These are phyloP conservation scores for Pelobates cultripes DNA, from an alignment of 2,797 vertebrate species.

Conservation along the genomic window DNA sequence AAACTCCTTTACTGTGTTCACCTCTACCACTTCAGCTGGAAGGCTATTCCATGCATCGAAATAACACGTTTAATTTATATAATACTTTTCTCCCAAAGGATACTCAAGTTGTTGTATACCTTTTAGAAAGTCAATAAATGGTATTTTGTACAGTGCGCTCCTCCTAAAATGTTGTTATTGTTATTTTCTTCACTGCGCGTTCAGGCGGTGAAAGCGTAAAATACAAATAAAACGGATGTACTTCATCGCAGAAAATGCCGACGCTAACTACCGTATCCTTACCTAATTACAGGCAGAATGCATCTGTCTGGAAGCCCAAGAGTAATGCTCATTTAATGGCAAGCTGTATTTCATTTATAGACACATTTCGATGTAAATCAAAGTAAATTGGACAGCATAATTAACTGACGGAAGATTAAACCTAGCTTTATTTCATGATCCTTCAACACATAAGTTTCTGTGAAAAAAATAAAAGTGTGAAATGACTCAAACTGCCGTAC, in stretches of 20 bases:
- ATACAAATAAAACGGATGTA: not conserved
- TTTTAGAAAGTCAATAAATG: too few species aligned
- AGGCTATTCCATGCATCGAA: too few species aligned
- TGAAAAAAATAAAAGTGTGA: not conserved
- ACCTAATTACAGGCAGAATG: not conserved
- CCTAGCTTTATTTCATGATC: not conserved
- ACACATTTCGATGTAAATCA: constrained; percentile 24
- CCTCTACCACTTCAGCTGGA: too few species aligned
- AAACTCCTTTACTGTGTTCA: too few species aligned
- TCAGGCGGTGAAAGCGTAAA: too few species aligned
- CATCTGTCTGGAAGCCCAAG: not conserved
- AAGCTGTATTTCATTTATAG: constrained; percentile 15
- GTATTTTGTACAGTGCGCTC: too few species aligned
- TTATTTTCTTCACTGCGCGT: too few species aligned
- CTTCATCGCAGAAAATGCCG: not conserved
- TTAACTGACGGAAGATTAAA: constrained; percentile 4
- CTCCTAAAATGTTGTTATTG: too few species aligned
- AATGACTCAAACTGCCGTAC: too few species aligned
- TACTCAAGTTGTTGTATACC: too few species aligned
- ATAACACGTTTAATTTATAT: too few species aligned
- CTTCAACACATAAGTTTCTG: not conserved
- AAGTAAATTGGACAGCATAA: constrained; percentile 25
- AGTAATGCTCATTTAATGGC: constrained; percentile 21
- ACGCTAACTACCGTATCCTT: not conserved
- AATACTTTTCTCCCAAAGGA: too few species aligned